Percentiles rank a stretch among this genome's conserved stretches.
These are phyloP conservation scores for Caenorhabditis panamensis DNA, from an alignment of 2,888 invertebrate species.

Conservation along the genomic window DNA sequence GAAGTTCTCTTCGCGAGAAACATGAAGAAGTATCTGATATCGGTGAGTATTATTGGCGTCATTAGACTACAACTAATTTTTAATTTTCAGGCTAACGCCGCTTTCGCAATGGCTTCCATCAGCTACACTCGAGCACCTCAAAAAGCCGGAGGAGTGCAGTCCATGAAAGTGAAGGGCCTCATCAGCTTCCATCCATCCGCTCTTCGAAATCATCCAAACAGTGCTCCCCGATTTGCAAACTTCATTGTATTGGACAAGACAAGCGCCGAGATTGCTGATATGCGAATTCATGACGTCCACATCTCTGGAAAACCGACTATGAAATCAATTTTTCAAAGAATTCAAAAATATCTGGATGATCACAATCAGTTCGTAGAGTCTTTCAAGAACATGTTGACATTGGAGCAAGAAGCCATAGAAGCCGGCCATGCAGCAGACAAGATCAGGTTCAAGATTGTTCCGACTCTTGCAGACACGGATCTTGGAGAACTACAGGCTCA, in stretches of 20 bases:
- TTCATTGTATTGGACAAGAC: not conserved
- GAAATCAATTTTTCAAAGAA: not conserved
- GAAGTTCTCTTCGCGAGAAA: not conserved
- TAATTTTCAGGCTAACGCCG: not conserved
- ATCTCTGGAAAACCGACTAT: no score
- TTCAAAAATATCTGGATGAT: no score
- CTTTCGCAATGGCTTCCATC: slow-evolving; percentile 1
- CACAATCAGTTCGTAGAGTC: no score
- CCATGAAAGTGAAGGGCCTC: slow-evolving; percentile 2
- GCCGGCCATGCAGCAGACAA: not conserved
- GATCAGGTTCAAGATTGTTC: slow-evolving; percentile 6
- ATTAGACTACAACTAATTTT: no score
- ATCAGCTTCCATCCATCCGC: slow-evolving; percentile 11
- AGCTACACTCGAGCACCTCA: not conserved
- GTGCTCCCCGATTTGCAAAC: not conserved
- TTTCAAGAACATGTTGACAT: no score
- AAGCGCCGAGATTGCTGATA: not conserved
- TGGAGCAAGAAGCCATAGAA: no score
- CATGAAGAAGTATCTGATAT: not conserved
- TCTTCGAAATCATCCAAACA: not conserved
- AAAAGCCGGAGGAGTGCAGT: not conserved
- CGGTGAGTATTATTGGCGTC: not conserved
- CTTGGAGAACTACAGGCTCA: not conserved
- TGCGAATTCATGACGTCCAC: not conserved
- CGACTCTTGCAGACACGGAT: not conserved